Conservation (phyloP, 2,888 invertebrate species). For the Phrixothrix hirtus region DNA sequence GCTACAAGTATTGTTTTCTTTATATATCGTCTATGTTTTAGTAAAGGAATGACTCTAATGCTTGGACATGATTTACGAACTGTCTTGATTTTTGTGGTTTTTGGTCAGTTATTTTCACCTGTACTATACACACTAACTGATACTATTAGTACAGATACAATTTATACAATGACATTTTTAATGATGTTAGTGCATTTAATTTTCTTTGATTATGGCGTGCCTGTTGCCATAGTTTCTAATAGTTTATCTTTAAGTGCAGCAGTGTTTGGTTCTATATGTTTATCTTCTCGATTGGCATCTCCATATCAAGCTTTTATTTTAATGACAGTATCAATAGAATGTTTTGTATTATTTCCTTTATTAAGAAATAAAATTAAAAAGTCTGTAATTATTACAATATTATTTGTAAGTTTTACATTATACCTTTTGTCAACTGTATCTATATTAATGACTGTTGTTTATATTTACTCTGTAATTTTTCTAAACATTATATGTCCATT, state of each 20-base stretch:
- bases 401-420: conserved; percentile 60
- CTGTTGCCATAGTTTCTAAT: conserved; percentile 86
- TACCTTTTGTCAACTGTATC: conserved; percentile 63
- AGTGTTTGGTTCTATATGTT: conserved; percentile 91
- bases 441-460: conserved; percentile 63
- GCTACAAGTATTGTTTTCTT: conserved; percentile 67
- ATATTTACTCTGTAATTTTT: conserved; percentile 64
- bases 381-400: conserved; percentile 60
- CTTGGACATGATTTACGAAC: conserved; percentile 72
- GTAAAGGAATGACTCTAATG: conserved; percentile 37
- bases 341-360: conserved; percentile 88
- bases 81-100: conserved; percentile 77
- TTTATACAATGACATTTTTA: conserved; percentile 88
- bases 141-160: conserved; percentile 96
- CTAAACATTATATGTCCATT: conserved; percentile 74
- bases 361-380: conserved; percentile 66
- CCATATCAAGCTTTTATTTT: conserved; percentile 87
- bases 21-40: conserved; percentile 57
- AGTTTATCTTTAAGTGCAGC: conserved; percentile 93
- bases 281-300: conserved; percentile 87
- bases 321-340: conserved; percentile 83
- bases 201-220: conserved; percentile 90
- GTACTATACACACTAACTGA: conserved; percentile 92
- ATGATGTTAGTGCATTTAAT: conserved; percentile 87
- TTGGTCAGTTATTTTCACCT: conserved; percentile 89